These are phyloP conservation scores for Episyrphus balteatus DNA, from an alignment of 1,140 invertebrate genomes.

Conservation along the genomic window DNA sequence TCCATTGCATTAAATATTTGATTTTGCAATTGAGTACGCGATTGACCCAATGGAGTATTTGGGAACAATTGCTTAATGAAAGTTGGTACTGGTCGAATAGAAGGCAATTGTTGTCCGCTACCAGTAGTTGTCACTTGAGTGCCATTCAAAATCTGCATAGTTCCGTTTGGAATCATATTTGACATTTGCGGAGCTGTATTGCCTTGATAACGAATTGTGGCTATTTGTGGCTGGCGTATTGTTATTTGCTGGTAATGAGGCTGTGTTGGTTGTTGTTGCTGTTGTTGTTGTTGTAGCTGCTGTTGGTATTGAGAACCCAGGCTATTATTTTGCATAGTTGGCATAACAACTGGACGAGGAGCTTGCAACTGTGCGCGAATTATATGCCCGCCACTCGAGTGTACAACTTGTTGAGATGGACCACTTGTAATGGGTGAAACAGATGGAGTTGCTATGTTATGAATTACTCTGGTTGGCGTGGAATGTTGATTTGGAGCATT, in stretches of 20 bases:
- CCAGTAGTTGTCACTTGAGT: not conserved
- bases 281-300: constrained; percentile 1
- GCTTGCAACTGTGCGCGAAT: no score
- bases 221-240: constrained; percentile 10
- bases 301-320: constrained; percentile 3
- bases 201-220: constrained; percentile 1
- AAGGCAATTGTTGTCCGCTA: not conserved
- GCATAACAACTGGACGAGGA: no score
- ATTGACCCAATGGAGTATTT: constrained; percentile 17
- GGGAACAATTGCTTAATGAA: constrained; percentile 11
- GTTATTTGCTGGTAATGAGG: constrained; percentile 4
- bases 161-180: not conserved
- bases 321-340: no score
- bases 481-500: not conserved
- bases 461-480: constrained; percentile 6
- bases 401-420: not conserved
- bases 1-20: constrained; percentile 34
- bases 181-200: no score
- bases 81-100: not conserved
- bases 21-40: constrained; percentile 26
- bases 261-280: constrained; percentile 11
- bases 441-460: not conserved
- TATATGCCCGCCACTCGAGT: no score
- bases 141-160: not conserved
- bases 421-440: not conserved